Base-by-base conservation (phyloP, 64 coral and sea anemone genomes). In the Anthopleura sola region DNA sequence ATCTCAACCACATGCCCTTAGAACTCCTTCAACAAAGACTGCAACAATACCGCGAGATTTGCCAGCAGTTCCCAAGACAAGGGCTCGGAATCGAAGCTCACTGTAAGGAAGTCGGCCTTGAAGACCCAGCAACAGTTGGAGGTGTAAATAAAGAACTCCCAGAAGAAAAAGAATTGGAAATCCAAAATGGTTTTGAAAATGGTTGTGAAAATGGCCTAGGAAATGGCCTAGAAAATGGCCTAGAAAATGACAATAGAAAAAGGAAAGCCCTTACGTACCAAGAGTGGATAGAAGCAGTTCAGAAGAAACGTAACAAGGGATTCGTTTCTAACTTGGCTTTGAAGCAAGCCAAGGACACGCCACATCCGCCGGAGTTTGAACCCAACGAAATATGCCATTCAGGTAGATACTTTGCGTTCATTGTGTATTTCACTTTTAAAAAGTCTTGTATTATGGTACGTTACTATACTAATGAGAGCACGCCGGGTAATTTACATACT, bases 71-170 rank as follows among this genome's bases (percentile, higher is more conserved):
- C 53, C 88, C 92, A 5, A 86, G 92, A 54, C 47, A 44, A 37
- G 92, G 92, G 21, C 37, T 83, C 16, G 92, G 92, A n/a, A 71
- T 94, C 21, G 87, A 94, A 37, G 84, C 80, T 7, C 92, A 94
- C 80, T 94, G 92, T 84, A 74, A 66, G 54, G 92, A 94, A 8
- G 88, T 94, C 51, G 92, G 92, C 21, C 88, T 94, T 36, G 78
- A 90, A 54, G 92, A 90, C 29, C 92, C 92, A 1, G 64, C 80
- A 3, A 85, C 50, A 17, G 81, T 78, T 0, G 80, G 88, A 49
- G 58, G 15, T 38, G 75, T 85, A 0, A 85, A 91, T 46, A 64
- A 80, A 28, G 82, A 44, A 13, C 75, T 86, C 13, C 54, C 89
- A 3, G 50, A 86, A 71, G 85, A 75, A 39, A 44, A 74, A 18